Percentiles rank a stretch among this genome's conserved stretches.
These are phyloP conservation scores for Apis mellifera DNA, from an alignment of 1,140 invertebrate genomes.

Conservation along the genomic window DNA sequence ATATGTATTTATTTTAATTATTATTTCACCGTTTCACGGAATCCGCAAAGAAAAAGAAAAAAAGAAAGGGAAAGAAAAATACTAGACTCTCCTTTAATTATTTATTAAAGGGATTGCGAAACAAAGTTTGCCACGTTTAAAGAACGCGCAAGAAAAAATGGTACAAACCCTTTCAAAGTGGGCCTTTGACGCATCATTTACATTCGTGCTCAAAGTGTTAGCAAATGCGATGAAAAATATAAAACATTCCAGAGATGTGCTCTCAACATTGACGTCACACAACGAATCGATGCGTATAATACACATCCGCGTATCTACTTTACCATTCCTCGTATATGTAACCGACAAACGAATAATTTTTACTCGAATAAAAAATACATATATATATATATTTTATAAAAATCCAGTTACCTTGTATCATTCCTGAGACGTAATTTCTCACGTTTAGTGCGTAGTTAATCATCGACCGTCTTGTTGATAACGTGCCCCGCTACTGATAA, in stretches of 20 bases:
- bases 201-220: not conserved
- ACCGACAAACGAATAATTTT: not conserved
- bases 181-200: not conserved
- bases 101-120: not conserved
- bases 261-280: not conserved
- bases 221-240: not conserved
- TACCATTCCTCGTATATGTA: not conserved
- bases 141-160: not conserved
- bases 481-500: too few species aligned
- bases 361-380: too few species aligned
- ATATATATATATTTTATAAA: too few species aligned
- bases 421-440: too few species aligned
- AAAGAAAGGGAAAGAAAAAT: not conserved
- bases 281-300: not conserved
- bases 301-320: not conserved
- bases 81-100: not conserved
- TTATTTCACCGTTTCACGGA: not conserved
- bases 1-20: not conserved
- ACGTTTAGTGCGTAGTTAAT: too few species aligned
- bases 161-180: not conserved
- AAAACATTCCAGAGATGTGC: not conserved
- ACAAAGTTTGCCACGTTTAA: not conserved
- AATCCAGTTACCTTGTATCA: too few species aligned
- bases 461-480: too few species aligned
- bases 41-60: too few species aligned